Evolutionary conservation across 2,888 invertebrate species (phyloP).

Genomic region (Ceriagrion tenellum): DNA sequence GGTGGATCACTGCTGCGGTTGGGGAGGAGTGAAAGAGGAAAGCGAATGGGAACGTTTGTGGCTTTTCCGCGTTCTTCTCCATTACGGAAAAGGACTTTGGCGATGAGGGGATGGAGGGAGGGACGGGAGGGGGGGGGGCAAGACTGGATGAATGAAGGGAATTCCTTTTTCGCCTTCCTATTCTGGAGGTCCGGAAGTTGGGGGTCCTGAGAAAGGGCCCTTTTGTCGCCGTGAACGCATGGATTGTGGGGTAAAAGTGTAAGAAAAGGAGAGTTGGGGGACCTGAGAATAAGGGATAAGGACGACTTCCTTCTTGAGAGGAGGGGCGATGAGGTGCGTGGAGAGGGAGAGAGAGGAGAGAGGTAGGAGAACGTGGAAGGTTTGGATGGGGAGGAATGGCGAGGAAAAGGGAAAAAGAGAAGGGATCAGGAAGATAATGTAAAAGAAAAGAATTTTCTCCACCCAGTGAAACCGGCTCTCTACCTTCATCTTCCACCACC

Average conservation of each 20-base stretch:
- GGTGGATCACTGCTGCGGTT: not conserved
- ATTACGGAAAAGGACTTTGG: not conserved
- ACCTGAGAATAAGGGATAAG: not conserved
- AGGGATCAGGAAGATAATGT: conserved; percentile 10
- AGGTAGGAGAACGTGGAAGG: not conserved
- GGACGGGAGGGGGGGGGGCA: too few relatives aligned
- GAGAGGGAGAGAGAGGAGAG: not conserved
- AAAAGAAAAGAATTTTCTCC: conserved; percentile 25
- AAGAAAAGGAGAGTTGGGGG: too few relatives aligned
- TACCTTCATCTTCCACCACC: not conserved
- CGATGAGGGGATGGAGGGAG: too few relatives aligned
- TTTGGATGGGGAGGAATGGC: not conserved
- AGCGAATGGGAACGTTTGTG: not conserved
- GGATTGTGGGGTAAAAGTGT: too few relatives aligned
- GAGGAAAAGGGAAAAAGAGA: not conserved
- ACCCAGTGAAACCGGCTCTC: not conserved
- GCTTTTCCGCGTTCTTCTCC: not conserved
- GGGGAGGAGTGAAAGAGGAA: not conserved
- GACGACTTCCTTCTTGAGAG: not conserved
- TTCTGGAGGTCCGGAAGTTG: not conserved
- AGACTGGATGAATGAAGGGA: not conserved
- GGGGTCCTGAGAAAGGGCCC: not conserved
- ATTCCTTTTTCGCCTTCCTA: not conserved
- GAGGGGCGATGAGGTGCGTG: not conserved
- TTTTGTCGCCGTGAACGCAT: too few relatives aligned